A percentile compares a stretch with the other conserved stretches of the same genome.
Conservation (phyloP, 2,113 vertebrate species). For the Thalassarche chlororhynchos region DNA sequence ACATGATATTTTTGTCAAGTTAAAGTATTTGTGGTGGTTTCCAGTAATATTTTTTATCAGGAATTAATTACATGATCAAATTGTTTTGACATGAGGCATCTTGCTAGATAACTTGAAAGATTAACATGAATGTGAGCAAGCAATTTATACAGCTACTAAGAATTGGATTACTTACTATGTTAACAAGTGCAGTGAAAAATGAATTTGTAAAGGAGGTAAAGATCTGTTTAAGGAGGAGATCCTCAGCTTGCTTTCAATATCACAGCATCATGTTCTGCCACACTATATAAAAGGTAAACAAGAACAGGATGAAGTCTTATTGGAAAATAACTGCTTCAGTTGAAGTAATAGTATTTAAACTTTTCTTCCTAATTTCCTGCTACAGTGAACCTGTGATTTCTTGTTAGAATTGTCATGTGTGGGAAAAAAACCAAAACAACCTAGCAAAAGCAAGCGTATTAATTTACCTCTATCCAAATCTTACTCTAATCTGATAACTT, state of each 20-base stretch:
- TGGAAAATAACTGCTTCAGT: not conserved
- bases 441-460: not conserved
- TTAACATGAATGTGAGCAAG: not conserved
- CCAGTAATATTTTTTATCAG: not conserved
- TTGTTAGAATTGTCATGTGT: not conserved
- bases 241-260: not conserved
- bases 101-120: not conserved
- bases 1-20: not conserved
- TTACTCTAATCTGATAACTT: not conserved
- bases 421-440: not conserved
- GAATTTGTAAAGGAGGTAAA: not conserved
- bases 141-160: not conserved
- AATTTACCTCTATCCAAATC: not conserved
- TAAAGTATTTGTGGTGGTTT: not conserved
- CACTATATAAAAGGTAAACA: not conserved
- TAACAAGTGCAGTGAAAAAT: not conserved
- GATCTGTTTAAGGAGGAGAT: not conserved
- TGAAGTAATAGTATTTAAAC: not conserved
- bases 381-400: not conserved
- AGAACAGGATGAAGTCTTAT: not conserved
- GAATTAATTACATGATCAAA: not conserved
- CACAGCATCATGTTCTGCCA: not conserved
- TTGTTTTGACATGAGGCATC: not conserved
- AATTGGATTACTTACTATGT: not conserved
- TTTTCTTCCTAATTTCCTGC: not conserved